Evolutionary conservation across 2,888 invertebrate species (phyloP).

Genomic region (Cerastis leucographa): DNA sequence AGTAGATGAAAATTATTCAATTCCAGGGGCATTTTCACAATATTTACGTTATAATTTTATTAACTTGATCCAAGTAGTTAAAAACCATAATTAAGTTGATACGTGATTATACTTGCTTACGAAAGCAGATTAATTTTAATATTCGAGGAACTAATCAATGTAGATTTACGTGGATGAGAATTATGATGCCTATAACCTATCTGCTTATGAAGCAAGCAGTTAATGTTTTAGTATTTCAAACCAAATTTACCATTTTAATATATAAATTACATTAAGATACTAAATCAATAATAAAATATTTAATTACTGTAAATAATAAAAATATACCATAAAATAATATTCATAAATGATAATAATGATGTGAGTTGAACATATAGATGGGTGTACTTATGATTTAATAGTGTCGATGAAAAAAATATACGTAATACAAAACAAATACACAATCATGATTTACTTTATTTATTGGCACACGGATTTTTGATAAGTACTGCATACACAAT

Average conservation of each 20-base stretch:
- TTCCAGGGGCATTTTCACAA: not conserved
- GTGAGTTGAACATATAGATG: not conserved
- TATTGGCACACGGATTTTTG: slow-evolving; percentile 11
- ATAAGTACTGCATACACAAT: slow-evolving; percentile 32
- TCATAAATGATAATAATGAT: not conserved
- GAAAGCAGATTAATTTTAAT: slow-evolving; percentile 21
- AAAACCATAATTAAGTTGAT: not conserved
- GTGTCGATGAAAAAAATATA: not conserved
- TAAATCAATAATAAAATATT: no score
- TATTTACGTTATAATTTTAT: not conserved
- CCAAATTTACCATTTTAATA: not conserved
- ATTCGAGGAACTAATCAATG: not conserved
- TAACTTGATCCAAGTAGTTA: slow-evolving; percentile 6
- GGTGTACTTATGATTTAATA: not conserved
- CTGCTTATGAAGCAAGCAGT: no score
- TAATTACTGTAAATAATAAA: not conserved
- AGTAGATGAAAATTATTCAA: not conserved
- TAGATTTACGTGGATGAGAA: not conserved
- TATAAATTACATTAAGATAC: no score
- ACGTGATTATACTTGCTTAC: not conserved
- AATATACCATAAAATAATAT: no score
- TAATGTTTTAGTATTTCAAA: not conserved
- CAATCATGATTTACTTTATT: not conserved
- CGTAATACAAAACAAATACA: not conserved
- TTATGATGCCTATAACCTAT: not conserved